phyloP scores from a whole-genome alignment of 92 coral and sea anemone species.

The Scolanthus callimorphus region DNA sequence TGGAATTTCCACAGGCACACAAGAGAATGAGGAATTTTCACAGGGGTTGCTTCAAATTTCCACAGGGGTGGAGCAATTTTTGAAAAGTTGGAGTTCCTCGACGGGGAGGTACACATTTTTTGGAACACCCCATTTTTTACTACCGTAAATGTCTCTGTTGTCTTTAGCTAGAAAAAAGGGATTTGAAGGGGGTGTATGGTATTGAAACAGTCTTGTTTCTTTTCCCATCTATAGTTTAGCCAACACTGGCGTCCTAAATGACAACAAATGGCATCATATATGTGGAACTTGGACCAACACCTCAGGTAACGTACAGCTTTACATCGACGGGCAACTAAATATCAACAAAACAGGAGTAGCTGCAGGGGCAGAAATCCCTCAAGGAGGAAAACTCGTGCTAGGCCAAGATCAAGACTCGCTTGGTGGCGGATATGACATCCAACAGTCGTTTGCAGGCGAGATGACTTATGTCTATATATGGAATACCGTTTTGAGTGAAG shows the following conservation, averaged over 20 bases:
- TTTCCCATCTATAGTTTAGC: too few relatives aligned
- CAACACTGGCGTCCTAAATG: conserved; percentile 15
- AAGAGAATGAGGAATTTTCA: too few relatives aligned
- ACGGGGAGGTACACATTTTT: too few relatives aligned
- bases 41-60: too few relatives aligned
- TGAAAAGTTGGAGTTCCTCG: too few relatives aligned
- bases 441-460: conserved; percentile 48
- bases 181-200: too few relatives aligned
- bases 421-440: conserved; percentile 46
- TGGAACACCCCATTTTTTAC: too few relatives aligned
- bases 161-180: too few relatives aligned
- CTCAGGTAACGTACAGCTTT: conserved; percentile 39
- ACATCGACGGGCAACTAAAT: conserved; percentile 44
- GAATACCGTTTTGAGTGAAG: conserved; percentile 26
- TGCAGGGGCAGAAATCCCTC: conserved; percentile 15
- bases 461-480: conserved; percentile 50
- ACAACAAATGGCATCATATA: conserved; percentile 65
- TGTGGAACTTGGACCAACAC: conserved; percentile 58
- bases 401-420: conserved; percentile 52
- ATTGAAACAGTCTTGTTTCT: too few relatives aligned
- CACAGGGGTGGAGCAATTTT: too few relatives aligned
- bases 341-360: conserved; percentile 23
- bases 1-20: too few relatives aligned
- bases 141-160: too few relatives aligned
- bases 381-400: conserved; percentile 34